Evolutionary conservation across 2,113 vertebrate genomes (phyloP).

Genomic region (Hyaena hyaena): DNA sequence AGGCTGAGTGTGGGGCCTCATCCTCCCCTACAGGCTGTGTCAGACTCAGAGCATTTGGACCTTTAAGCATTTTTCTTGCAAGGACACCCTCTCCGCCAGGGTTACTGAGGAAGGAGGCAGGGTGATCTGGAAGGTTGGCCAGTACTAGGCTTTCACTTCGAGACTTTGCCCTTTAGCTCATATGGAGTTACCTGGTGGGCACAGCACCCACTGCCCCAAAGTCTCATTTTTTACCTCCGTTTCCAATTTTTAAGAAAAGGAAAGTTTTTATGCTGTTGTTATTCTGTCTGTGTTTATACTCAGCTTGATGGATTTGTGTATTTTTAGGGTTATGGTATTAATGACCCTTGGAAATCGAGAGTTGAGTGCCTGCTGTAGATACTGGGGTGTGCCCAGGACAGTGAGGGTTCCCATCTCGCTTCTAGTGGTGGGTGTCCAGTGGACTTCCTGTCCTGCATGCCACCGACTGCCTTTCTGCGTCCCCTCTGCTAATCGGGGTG

Average conservation of each 20-base stretch:
- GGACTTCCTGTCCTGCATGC: neutral
- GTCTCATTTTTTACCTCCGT: constrained; percentile 21
- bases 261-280: neutral
- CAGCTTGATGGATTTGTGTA: neutral
- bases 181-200: neutral
- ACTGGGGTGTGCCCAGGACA: neutral
- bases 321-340: constrained; percentile 19
- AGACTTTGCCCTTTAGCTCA: neutral
- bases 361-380: neutral
- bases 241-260: neutral
- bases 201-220: neutral
- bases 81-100: neutral
- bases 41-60: neutral
- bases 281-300: neutral
- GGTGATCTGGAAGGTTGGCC: neutral
- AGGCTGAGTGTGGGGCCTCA: neutral
- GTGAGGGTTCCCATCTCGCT: neutral
- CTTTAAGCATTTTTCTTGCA: neutral
- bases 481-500: neutral
- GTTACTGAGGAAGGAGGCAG: neutral
- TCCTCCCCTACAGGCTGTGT: neutral
- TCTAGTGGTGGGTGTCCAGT: neutral
- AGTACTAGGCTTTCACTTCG: neutral
- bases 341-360: neutral
- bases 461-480: neutral